phyloP scores from a whole-genome alignment of 1,140 invertebrate genomes.

The Drosophila ficusphila region DNA sequence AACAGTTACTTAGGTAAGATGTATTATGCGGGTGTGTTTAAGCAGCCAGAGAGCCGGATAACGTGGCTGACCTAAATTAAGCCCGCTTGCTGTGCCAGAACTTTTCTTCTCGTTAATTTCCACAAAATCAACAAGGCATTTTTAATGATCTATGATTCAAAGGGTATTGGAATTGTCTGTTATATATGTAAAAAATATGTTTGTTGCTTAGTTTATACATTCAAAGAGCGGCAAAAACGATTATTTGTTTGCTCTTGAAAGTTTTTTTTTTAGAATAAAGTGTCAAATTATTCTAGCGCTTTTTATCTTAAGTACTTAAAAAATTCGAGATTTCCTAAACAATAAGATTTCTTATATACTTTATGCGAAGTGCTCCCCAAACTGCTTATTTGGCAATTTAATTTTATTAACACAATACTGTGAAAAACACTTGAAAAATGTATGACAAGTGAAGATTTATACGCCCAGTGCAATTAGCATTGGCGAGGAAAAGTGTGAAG shows the following conservation, averaged over 20 bases:
- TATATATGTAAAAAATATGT: background rate
- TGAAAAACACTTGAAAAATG: conserved; percentile 44
- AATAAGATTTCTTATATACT: background rate
- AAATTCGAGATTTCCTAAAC: background rate
- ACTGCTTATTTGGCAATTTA: conserved; percentile 26
- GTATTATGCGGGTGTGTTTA: conserved; percentile 51
- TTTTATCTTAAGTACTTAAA: too few relatives aligned
- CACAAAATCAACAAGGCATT: conserved; percentile 19
- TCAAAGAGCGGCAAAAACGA: too few relatives aligned
- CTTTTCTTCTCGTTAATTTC: conserved; percentile 20
- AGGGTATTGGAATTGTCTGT: background rate
- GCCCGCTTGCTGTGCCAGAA: conserved; percentile 17
- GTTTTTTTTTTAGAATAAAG: too few relatives aligned
- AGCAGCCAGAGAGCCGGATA: conserved; percentile 46
- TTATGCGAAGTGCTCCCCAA: conserved; percentile 21
- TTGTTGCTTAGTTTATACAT: too few relatives aligned
- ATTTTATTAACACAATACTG: conserved; percentile 52
- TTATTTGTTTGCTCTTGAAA: too few relatives aligned
- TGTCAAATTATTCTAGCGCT: too few relatives aligned
- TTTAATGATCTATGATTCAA: background rate
- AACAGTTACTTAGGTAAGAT: conserved; percentile 47
- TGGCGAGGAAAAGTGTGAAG: background rate
- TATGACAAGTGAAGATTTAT: conserved; percentile 49
- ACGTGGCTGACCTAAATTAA: conserved; percentile 49
- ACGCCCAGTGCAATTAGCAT: conserved; percentile 51